Base-by-base conservation (phyloP, 2,888 invertebrate genomes). In the Blastobasis lacticolella region DNA sequence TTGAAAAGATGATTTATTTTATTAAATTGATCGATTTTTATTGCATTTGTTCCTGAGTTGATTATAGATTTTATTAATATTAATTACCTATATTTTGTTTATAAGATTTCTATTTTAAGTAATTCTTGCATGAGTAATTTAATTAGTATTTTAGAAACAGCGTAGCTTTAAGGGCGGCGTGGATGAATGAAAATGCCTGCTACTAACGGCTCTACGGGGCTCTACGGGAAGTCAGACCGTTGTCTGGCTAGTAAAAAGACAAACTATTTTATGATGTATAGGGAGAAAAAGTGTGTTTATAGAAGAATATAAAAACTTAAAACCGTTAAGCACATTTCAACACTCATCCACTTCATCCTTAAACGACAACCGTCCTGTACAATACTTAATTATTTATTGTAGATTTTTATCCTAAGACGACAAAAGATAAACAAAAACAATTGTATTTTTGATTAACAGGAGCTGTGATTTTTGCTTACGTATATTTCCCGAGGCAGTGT, bases 41-140 rank as follows among this genome's bases (percentile, higher is more conserved):
- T 84, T 88, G 88, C 88, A 88, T 88, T 88, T 87, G 88, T 88
- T 88, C 88, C 88, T 88, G 88, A 87, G 81, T 84, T 87, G 83
- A 84, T 78, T 56, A 81, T 86, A 86, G 82, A 85, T 85, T 86
- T 85, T 87, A 86, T 85, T 72, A 60, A 72, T 72, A 58, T 61
- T 49, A 45, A 59, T 71, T 46, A 68, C 75, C 77, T 78, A 76
- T 77, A 76, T 77, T 64, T 79, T 70, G 73, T 77, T 79, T 66
- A 57, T 83, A 81, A 81, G 80, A 71, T 65, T 71, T 77, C 62
- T 23, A 23, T 23, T 78, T 75, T 73, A 67, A 71, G 61, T 81
- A 78, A 73, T 74, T 75, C 66, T 69, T 78, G 73, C 80, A 79
- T 81, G 77, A 77, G 61, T 85, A 81, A 82, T 80, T 80, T 81